These are phyloP conservation scores for Pseudorhombus dupliciocellatus DNA, from an alignment of 2,113 vertebrate species.

Conservation along the genomic window DNA sequence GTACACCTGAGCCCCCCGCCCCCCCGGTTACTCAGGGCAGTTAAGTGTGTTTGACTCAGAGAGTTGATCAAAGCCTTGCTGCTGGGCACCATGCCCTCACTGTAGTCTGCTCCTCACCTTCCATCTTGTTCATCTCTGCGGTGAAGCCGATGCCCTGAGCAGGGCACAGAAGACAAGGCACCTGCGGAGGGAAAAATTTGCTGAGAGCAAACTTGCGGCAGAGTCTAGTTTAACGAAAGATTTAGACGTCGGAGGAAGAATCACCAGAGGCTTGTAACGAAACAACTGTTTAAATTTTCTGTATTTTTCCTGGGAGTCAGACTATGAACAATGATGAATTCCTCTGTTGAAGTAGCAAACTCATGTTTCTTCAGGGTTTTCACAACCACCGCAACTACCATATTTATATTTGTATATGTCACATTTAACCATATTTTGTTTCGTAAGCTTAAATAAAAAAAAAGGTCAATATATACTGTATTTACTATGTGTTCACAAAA, in stretches of 20 bases:
- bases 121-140: conserved; percentile 50
- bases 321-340: background rate
- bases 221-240: conserved; percentile 23
- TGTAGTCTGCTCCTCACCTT: conserved; percentile 42
- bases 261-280: background rate
- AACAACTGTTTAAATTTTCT: background rate
- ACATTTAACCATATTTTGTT: too few species aligned
- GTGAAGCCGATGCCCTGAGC: conserved; percentile 40
- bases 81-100: conserved; percentile 52
- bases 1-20: conserved; percentile 23
- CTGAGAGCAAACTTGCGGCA: conserved; percentile 11
- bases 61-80: conserved; percentile 65
- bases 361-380: too few species aligned
- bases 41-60: conserved; percentile 55
- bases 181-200: conserved; percentile 25
- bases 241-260: conserved; percentile 46
- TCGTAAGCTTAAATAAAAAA: too few species aligned
- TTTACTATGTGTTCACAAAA: too few species aligned
- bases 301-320: background rate
- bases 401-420: too few species aligned
- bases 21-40: conserved; percentile 39
- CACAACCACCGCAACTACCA: too few species aligned
- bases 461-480: too few species aligned
- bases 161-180: conserved; percentile 46
- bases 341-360: background rate